Conservation (phyloP, 2,113 vertebrate genomes). For the Oreochromis tanganicae region DNA sequence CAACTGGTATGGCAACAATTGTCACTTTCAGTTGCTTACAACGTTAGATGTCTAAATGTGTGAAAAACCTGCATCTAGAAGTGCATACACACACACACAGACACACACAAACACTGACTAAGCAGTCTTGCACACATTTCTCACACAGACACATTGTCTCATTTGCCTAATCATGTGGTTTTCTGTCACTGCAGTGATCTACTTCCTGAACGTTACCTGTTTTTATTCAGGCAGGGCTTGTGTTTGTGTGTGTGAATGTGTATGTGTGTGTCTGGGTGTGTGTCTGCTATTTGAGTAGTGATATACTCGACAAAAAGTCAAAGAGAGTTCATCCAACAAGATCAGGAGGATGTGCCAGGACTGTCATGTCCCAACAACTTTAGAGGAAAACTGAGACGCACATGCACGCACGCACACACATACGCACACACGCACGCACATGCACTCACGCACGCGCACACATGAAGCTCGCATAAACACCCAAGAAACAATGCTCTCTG, state of each 20-base stretch:
- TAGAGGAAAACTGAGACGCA: constrained; percentile 28
- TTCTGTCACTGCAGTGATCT: background rate
- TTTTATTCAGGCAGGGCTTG: constrained; percentile 1
- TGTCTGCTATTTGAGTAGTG: constrained; percentile 15
- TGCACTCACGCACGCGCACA: background rate
- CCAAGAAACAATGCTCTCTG: constrained; percentile 28
- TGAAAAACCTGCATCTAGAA: background rate
- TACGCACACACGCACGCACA: background rate
- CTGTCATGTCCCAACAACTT: constrained; percentile 56
- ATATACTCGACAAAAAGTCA: constrained; percentile 46
- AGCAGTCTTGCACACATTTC: background rate
- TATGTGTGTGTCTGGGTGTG: background rate
- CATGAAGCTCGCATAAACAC: background rate
- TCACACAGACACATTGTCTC: background rate
- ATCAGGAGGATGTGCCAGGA: constrained; percentile 49
- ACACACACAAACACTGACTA: background rate
- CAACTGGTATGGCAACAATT: constrained; percentile 37
- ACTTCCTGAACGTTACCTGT: constrained; percentile 38
- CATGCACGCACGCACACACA: background rate
- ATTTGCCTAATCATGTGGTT: background rate
- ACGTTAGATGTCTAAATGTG: background rate
- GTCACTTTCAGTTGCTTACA: background rate
- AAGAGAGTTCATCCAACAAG: constrained; percentile 60
- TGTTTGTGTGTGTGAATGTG: background rate
- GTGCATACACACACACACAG: background rate